A percentile compares a stretch with the other conserved stretches of the same genome.
These are phyloP conservation scores for Ostrea edulis DNA, from an alignment of 1,140 invertebrate genomes.

Conservation along the genomic window DNA sequence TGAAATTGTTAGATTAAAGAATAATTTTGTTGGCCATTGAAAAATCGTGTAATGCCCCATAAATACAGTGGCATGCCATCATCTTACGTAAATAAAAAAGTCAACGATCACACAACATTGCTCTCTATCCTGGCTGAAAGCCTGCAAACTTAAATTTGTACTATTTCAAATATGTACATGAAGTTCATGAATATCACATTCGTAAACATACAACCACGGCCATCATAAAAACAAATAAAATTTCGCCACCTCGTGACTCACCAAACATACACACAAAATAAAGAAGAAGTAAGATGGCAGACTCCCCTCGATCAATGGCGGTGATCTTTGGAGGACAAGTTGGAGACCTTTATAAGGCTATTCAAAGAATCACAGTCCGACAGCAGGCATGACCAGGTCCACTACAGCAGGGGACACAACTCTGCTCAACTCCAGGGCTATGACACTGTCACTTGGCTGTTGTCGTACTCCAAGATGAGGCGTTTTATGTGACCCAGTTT, in stretches of 20 bases:
- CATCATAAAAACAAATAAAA: background rate
- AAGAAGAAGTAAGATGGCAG: background rate
- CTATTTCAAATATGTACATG: background rate
- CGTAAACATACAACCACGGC: background rate
- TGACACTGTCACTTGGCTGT: slow-evolving; percentile 53
- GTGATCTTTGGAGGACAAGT: background rate
- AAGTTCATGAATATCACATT: slow-evolving; percentile 13
- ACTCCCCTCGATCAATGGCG: background rate
- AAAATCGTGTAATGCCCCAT: background rate
- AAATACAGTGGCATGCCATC: background rate
- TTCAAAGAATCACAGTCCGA: background rate
- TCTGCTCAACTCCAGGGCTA: slow-evolving; percentile 46
- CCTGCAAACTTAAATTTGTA: background rate
- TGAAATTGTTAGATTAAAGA: background rate
- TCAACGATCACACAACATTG: background rate
- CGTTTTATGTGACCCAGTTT: slow-evolving; percentile 94
- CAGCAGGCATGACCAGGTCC: background rate
- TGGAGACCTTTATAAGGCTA: slow-evolving; percentile 24
- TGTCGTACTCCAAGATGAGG: slow-evolving; percentile 90
- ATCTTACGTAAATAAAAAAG: background rate
- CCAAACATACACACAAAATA: slow-evolving; percentile 11
- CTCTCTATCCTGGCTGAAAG: background rate
- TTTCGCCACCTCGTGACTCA: background rate
- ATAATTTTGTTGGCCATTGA: background rate
- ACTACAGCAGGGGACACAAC: background rate